Conservation (phyloP, 2,113 vertebrate species). For the Manacus vitellinus region DNA sequence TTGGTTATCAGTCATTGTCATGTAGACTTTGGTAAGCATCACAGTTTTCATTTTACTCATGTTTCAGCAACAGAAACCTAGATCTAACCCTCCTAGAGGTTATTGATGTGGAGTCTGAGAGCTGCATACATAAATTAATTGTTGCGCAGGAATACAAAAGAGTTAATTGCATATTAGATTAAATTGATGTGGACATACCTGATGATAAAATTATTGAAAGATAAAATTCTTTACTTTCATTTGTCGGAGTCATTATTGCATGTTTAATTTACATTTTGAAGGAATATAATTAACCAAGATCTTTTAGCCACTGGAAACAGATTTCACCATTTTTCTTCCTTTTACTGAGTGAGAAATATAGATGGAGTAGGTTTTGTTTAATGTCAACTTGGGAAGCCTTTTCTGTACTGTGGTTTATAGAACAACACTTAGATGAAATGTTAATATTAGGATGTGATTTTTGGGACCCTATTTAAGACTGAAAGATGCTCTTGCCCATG, state of each 20-base stretch:
- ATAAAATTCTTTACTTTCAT: slow-evolving; percentile 64
- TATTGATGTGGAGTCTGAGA: slow-evolving; percentile 65
- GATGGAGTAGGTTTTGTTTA: not conserved
- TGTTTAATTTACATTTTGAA: slow-evolving; percentile 69
- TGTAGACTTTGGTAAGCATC: not conserved
- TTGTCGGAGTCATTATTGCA: slow-evolving; percentile 66
- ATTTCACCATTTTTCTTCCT: slow-evolving; percentile 30
- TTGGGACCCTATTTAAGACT: not conserved
- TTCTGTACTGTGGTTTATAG: not conserved
- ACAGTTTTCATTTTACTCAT: slow-evolving; percentile 37
- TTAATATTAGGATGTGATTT: not conserved
- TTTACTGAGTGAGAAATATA: not conserved
- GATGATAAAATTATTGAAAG: slow-evolving; percentile 68
- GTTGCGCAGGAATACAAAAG: slow-evolving; percentile 59
- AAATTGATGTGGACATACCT: slow-evolving; percentile 56
- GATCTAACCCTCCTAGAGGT: slow-evolving; percentile 9
- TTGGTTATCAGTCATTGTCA: not conserved
- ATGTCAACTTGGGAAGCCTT: not conserved
- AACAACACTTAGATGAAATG: not conserved
- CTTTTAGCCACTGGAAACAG: slow-evolving; percentile 50
- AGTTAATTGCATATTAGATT: slow-evolving; percentile 71
- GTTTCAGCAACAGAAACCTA: slow-evolving; percentile 45
- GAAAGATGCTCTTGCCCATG: not conserved
- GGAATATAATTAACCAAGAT: slow-evolving; percentile 65
- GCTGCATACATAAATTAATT: slow-evolving; percentile 67